These are phyloP conservation scores for Sminthurides aquaticus DNA, from an alignment of 2,888 invertebrate species.

Conservation along the genomic window DNA sequence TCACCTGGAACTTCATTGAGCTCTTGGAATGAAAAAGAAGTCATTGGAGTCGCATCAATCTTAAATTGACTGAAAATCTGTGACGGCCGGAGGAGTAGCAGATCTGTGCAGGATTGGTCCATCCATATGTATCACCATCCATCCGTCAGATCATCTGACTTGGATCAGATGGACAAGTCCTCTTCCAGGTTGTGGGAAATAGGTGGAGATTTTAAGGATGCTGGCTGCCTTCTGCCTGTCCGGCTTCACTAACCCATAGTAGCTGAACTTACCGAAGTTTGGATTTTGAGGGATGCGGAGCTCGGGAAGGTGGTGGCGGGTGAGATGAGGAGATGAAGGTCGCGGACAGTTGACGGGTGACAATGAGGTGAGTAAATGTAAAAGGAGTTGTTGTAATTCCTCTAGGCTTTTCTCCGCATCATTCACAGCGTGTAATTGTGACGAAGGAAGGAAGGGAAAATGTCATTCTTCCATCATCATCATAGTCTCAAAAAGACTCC, in stretches of 20 bases:
- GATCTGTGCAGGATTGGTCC: too few relatives aligned
- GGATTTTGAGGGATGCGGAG: too few relatives aligned
- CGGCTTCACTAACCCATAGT: too few relatives aligned
- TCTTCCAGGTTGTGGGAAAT: too few relatives aligned
- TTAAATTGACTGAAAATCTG: neutral
- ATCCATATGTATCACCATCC: too few relatives aligned
- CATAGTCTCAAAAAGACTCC: neutral
- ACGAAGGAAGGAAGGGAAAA: neutral
- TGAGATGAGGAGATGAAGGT: neutral
- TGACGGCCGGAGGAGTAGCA: too few relatives aligned
- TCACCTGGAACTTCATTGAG: conserved; percentile 25
- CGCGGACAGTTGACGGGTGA: conserved; percentile 6
- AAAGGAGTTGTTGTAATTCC: conserved; percentile 19
- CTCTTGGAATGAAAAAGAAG: conserved; percentile 5
- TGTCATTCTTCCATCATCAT: neutral
- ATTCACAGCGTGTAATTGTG: conserved; percentile 1
- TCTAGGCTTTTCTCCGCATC: conserved; percentile 2
- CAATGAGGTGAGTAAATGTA: conserved; percentile 16
- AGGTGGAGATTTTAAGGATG: too few relatives aligned
- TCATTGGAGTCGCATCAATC: conserved; percentile 23
- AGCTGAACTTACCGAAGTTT: too few relatives aligned
- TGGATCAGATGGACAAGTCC: too few relatives aligned
- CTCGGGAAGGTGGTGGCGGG: too few relatives aligned
- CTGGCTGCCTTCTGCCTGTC: too few relatives aligned
- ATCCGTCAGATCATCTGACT: too few relatives aligned